Percentiles rank a stretch among this genome's conserved stretches.
Evolutionary conservation across 2,113 vertebrate genomes (phyloP).

Genomic region (Aix galericulata): DNA sequence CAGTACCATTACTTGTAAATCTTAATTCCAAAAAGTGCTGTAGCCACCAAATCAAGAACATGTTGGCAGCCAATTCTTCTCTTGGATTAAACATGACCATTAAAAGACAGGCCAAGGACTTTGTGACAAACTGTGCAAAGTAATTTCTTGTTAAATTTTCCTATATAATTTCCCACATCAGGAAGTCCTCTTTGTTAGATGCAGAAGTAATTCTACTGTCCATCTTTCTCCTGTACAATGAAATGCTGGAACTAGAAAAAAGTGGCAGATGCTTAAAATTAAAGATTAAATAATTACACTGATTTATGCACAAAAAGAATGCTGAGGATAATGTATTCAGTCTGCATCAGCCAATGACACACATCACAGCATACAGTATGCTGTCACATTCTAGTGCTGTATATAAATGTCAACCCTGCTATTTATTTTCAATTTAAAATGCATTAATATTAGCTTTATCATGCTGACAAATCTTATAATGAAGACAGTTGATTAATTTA

Average conservation of each 20-base stretch:
- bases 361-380: neutral
- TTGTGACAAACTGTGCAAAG: neutral
- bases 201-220: conserved; percentile 16
- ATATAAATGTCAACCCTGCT: neutral
- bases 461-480: conserved; percentile 45
- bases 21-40: neutral
- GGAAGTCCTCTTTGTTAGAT: conserved; percentile 16
- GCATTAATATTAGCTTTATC: conserved; percentile 43
- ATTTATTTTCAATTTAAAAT: conserved; percentile 51
- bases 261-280: neutral
- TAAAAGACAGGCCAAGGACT: conserved; percentile 41
- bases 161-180: conserved; percentile 29
- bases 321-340: neutral
- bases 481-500: conserved; percentile 5
- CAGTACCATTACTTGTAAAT: neutral
- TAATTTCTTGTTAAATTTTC: conserved; percentile 41
- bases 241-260: neutral
- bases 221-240: neutral
- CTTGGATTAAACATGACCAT: neutral
- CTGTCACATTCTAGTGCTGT: neutral
- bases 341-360: neutral
- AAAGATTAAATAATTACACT: conserved; percentile 39
- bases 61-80: neutral
- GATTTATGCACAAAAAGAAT: conserved; percentile 7
- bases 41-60: neutral